Evolutionary conservation across 2,113 vertebrate species (phyloP).

Genomic region (Puntigrus tetrazona): DNA sequence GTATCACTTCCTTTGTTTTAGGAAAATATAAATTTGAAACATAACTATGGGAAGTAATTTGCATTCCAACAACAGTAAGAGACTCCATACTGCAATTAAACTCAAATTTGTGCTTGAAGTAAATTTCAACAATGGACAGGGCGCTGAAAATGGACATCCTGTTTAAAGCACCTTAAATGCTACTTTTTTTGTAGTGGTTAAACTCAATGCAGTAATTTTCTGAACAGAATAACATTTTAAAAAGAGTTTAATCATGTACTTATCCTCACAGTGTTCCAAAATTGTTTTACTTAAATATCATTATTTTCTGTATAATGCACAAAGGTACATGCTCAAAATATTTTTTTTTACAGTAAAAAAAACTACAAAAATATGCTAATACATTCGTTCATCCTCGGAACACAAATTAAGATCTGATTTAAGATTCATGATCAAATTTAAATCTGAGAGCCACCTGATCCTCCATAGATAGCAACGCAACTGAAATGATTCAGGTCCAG

Average conservation of each 20-base stretch:
- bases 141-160: neutral
- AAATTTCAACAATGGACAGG: neutral
- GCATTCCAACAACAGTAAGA: constrained; percentile 55
- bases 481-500: too few species aligned
- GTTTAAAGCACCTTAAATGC: neutral
- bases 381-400: too few species aligned
- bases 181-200: neutral
- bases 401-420: too few species aligned
- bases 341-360: too few species aligned
- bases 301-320: neutral
- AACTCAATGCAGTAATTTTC: neutral
- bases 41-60: constrained; percentile 42
- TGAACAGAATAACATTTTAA: neutral
- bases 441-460: too few species aligned
- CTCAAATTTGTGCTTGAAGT: constrained; percentile 44
- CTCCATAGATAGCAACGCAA: too few species aligned
- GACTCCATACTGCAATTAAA: constrained; percentile 44
- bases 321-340: neutral
- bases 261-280: neutral
- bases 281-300: too few species aligned
- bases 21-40: constrained; percentile 52
- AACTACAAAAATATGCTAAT: too few species aligned
- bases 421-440: too few species aligned
- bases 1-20: constrained; percentile 69
- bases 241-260: neutral